Conservation (phyloP, 2,113 vertebrate genomes). For the Pelodiscus sinensis region DNA sequence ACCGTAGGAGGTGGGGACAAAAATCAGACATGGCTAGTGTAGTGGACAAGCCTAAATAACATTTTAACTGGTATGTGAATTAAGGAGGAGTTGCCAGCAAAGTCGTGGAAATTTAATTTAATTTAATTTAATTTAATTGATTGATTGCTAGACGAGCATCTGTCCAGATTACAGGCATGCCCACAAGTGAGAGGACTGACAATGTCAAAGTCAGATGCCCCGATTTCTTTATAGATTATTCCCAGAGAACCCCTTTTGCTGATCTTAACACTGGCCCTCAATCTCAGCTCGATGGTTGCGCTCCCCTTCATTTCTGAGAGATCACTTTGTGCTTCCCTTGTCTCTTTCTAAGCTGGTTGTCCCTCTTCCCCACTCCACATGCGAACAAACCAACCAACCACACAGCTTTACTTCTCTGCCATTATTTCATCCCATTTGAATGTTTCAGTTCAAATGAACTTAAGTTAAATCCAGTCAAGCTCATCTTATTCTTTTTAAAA, state of each 20-base stretch:
- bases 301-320: not conserved
- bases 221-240: not conserved
- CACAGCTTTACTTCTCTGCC: not conserved
- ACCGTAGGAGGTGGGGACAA: not conserved
- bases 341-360: not conserved
- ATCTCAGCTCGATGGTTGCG: not conserved
- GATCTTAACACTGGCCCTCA: accelerated
- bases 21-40: conserved; percentile 49
- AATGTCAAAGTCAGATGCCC: not conserved
- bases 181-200: not conserved
- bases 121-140: too few relatives aligned
- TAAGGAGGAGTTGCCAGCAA: not conserved
- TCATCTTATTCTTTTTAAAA: not conserved
- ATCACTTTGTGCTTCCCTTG: not conserved
- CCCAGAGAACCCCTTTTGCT: not conserved
- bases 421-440: not conserved
- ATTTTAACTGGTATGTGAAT: not conserved
- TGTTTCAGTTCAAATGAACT: not conserved
- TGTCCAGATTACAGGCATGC: not conserved
- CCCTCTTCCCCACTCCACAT: too few relatives aligned
- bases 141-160: conserved; percentile 31
- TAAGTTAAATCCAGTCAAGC: not conserved
- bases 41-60: conserved; percentile 34
- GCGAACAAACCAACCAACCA: not conserved
- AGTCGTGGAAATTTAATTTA: not conserved